Evolutionary conservation across 64 coral and sea anemone genomes (phyloP), one percentile per base, ranked within the genome.

Genomic region (Catalaphyllia jardinei): DNA sequence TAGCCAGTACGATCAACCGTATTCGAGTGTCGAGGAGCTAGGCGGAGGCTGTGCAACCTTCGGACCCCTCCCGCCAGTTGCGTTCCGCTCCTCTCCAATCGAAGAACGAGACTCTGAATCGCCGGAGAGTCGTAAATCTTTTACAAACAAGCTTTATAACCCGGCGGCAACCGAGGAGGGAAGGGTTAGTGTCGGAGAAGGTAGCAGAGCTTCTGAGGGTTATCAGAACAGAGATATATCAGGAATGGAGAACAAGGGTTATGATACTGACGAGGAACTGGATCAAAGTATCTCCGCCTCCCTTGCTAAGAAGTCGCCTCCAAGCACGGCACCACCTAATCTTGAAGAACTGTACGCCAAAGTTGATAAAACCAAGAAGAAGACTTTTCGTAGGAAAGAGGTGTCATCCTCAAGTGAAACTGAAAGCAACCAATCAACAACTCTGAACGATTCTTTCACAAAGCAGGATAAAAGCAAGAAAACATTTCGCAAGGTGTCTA

Each of bases 11-110:
- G 94, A 93, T 91, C 42, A 89, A 29, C 87, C 94, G 8, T 96
- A 96, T 89, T 90, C 95, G 3, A 91, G 87, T 22, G 83, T 96
- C 3, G 95, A 96, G 77, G 95, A 93, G 17, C 78, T 96, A 10
- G 95, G 95, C 12, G 87, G 90, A 16, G 95, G 94, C 0, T 93
- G 91, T 72, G 87, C 95, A 31, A 96, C 91, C 71, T 96, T 96
- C 52, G 93, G 55, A 20, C 95, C 95, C 60, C 82, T 72, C 71
- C 94, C 94, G 64, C 90, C 90, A 18, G 35, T 75, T 10, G 82
- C 86, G 27, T 92, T 92, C 30, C 78, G 90, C 54, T 60, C 67
- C 0, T n/a, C 35, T 69, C 78, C 74, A 0, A 51, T 83, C 20
- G 86, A 88, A n/a, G 86, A 73, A 63, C 29, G 77, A 67, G 91